Conservation (phyloP, 1,140 invertebrate species). For the Amyelois transitella region DNA sequence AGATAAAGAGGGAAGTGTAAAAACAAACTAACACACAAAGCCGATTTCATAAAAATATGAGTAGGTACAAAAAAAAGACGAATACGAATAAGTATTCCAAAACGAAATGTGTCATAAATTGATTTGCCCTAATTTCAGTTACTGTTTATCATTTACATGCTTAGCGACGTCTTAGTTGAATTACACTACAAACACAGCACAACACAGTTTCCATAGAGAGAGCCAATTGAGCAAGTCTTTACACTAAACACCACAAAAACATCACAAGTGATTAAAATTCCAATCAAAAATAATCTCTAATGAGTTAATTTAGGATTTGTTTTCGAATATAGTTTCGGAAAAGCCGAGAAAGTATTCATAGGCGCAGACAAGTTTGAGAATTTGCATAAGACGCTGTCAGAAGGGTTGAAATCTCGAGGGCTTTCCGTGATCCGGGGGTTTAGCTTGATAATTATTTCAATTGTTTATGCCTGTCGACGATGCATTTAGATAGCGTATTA, state of each 20-base stretch:
- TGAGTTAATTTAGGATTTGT: background rate
- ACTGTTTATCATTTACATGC: background rate
- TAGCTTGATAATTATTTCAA: constrained; percentile 74
- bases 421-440: constrained; percentile 58
- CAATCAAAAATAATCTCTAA: background rate
- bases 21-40: too few species aligned
- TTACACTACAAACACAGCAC: constrained; percentile 29
- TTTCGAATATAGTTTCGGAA: background rate
- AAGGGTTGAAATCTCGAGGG: constrained; percentile 69
- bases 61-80: too few species aligned
- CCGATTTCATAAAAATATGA: too few species aligned
- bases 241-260: constrained; percentile 16
- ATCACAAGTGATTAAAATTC: constrained; percentile 4
- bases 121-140: background rate
- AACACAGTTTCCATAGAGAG: constrained; percentile 43
- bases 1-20: too few species aligned
- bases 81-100: too few species aligned
- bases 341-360: background rate
- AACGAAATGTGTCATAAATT: background rate
- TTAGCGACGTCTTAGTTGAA: background rate
- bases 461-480: constrained; percentile 72
- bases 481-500: constrained; percentile 72
- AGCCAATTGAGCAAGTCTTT: constrained; percentile 62
- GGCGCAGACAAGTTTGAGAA: constrained; percentile 51
- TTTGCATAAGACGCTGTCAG: constrained; percentile 72